These are phyloP conservation scores for Adoxophyes honmai DNA, from an alignment of 1,140 invertebrate species.

Conservation along the genomic window DNA sequence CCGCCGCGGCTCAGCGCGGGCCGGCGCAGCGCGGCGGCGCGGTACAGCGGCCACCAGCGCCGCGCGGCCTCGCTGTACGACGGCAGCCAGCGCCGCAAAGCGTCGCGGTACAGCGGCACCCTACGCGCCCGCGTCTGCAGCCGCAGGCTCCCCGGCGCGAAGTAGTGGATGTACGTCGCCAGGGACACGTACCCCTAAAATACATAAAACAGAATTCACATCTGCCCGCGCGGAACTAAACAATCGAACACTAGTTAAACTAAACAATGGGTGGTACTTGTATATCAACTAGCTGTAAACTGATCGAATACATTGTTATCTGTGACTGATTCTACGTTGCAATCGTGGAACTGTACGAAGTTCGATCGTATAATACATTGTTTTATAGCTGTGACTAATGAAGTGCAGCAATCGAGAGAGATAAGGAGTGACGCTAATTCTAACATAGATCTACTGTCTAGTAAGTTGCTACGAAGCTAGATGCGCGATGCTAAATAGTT, in stretches of 20 bases:
- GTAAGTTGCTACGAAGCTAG: no score
- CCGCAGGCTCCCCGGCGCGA: constrained; percentile 38
- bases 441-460: no score
- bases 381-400: background rate
- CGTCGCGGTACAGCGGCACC: constrained; percentile 25
- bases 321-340: background rate
- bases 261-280: background rate
- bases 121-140: constrained; percentile 23
- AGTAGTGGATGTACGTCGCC: constrained; percentile 45
- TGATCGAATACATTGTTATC: constrained; percentile 15
- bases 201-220: constrained; percentile 11
- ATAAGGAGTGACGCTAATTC: background rate
- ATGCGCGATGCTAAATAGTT: no score
- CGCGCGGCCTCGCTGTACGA: constrained; percentile 41
- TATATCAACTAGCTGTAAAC: constrained; percentile 7
- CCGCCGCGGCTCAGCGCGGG: constrained; percentile 21
- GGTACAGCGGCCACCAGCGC: constrained; percentile 30
- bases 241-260: background rate
- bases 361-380: no score
- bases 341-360: background rate
- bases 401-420: background rate
- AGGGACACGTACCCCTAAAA: constrained; percentile 40
- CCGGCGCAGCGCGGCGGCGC: constrained; percentile 20
- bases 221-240: no score
- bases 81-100: no score